These are phyloP conservation scores for Protobothrops mucrosquamatus DNA, from an alignment of 2,113 vertebrate species.

Conservation along the genomic window DNA sequence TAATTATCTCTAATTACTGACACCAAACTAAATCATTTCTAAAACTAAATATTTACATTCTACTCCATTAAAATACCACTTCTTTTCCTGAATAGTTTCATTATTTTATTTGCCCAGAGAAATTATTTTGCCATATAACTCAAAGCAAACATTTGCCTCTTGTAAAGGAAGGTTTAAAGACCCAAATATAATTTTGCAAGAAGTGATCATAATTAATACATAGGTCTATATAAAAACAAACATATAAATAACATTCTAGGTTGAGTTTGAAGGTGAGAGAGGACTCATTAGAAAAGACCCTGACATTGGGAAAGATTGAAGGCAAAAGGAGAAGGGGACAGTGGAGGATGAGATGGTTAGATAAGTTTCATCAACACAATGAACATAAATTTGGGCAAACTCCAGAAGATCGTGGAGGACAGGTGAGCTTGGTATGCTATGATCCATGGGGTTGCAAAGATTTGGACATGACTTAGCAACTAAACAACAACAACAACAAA, in stretches of 20 bases:
- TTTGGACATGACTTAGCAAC: background rate
- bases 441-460: background rate
- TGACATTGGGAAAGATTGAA: background rate
- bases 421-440: background rate
- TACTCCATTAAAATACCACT: background rate
- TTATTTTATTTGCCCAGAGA: background rate
- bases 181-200: too few relatives aligned
- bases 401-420: background rate
- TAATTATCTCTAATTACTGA: background rate
- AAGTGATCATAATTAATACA: too few relatives aligned
- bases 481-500: background rate
- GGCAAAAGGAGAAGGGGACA: background rate
- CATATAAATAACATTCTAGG: too few relatives aligned
- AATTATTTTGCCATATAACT: too few relatives aligned
- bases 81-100: background rate
- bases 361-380: background rate
- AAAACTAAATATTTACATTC: background rate
- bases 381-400: background rate
- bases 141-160: too few relatives aligned
- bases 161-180: too few relatives aligned
- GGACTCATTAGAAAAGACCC: background rate
- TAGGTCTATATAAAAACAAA: too few relatives aligned
- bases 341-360: background rate
- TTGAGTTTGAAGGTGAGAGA: background rate
- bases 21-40: background rate